A percentile compares a stretch with the other conserved stretches of the same genome.
phyloP scores from a whole-genome alignment of 2,113 vertebrate species.

The Rousettus leschenaultii region DNA sequence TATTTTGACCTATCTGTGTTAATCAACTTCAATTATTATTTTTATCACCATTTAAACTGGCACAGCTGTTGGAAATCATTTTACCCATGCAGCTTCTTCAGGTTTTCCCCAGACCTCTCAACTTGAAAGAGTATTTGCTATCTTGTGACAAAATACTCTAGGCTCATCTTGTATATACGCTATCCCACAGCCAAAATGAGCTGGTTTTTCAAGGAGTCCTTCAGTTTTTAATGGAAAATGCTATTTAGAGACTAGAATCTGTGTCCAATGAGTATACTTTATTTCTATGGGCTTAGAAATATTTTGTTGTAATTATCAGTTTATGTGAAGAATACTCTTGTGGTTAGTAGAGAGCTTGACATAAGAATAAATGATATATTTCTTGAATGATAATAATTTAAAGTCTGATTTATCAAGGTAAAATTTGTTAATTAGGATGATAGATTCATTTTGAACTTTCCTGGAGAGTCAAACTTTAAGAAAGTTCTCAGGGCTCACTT shows the following conservation, averaged over 20 bases:
- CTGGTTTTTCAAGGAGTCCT: neutral
- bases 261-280: neutral
- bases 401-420: neutral
- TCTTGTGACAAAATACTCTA: neutral
- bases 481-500: neutral
- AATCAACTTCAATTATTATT: neutral
- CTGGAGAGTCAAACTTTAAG: neutral
- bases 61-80: neutral
- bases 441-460: neutral
- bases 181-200: neutral
- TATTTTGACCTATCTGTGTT: neutral
- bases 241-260: neutral
- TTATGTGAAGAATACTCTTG: neutral
- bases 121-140: neutral
- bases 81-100: neutral
- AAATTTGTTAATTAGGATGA: neutral
- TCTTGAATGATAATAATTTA: neutral
- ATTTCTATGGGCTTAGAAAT: neutral
- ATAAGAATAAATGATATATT: neutral
- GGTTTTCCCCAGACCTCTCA: neutral
- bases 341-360: neutral
- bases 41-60: neutral
- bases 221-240: neutral
- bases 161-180: neutral
- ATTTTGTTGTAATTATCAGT: neutral